Evolutionary conservation across 2,888 invertebrate species (phyloP).

Genomic region (Spodoptera picta): DNA sequence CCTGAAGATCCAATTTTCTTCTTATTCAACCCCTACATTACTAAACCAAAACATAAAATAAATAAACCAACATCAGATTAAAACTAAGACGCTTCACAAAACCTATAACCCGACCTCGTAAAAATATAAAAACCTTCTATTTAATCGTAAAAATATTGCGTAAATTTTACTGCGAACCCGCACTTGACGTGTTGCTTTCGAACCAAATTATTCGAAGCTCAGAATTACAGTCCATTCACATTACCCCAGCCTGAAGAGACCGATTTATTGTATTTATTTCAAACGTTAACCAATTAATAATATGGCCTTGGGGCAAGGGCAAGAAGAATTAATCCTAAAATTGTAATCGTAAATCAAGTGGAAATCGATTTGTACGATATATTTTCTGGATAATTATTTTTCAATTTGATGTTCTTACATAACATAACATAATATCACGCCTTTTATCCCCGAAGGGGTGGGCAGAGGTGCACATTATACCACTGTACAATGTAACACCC

Average conservation of each 20-base stretch:
- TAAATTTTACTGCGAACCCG: conserved; percentile 56
- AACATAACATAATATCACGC: too few species aligned
- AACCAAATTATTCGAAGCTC: conserved; percentile 47
- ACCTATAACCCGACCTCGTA: conserved; percentile 35
- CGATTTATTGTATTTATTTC: conserved; percentile 52
- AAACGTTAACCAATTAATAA: conserved; percentile 39
- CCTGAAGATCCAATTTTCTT: too few species aligned
- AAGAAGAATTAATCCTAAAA: conserved; percentile 9
- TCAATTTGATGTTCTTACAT: too few species aligned
- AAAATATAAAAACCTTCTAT: conserved; percentile 52
- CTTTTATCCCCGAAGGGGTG: too few species aligned
- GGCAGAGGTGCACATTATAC: too few species aligned
- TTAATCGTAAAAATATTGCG: conserved; percentile 45
- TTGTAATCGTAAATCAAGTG: conserved; percentile 8
- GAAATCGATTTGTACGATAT: background rate
- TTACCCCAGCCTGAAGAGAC: conserved; percentile 36
- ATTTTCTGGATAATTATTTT: background rate
- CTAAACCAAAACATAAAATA: conserved; percentile 22
- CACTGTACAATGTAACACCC: too few species aligned
- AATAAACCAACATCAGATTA: conserved; percentile 29
- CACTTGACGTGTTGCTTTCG: conserved; percentile 51
- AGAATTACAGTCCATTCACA: conserved; percentile 44
- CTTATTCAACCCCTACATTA: background rate
- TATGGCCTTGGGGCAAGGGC: conserved; percentile 3
- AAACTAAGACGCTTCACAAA: conserved; percentile 34